Evolutionary conservation across 2,888 invertebrate species (phyloP).

Genomic region (Tenthredo livida): DNA sequence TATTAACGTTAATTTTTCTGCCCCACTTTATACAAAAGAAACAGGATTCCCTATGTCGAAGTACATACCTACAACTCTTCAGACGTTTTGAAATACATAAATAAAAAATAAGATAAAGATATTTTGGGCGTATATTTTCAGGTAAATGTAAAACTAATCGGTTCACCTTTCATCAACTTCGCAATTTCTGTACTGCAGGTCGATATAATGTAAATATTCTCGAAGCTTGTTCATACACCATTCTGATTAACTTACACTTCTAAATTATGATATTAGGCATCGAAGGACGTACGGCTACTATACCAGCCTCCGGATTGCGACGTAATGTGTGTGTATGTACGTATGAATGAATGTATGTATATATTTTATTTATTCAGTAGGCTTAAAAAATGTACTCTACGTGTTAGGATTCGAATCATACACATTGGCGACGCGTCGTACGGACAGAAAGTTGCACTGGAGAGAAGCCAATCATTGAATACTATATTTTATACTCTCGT

Average conservation of each 20-base stretch:
- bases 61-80: background rate
- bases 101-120: background rate
- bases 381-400: background rate
- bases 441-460: constrained; percentile 34
- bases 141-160: no score
- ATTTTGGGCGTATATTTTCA: background rate
- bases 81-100: background rate
- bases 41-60: constrained; percentile 8
- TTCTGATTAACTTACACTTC: background rate
- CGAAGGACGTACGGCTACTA: background rate
- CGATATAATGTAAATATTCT: background rate
- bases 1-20: constrained; percentile 45
- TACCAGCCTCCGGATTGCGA: constrained; percentile 15
- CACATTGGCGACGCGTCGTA: constrained; percentile 8
- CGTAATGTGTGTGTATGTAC: background rate
- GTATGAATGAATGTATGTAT: background rate
- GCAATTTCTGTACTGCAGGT: background rate
- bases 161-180: background rate
- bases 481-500: background rate
- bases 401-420: constrained; percentile 40
- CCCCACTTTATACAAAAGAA: constrained; percentile 19
- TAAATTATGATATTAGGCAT: background rate
- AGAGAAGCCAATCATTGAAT: constrained; percentile 38
- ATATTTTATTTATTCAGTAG: constrained; percentile 34
- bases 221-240: background rate